phyloP scores from a whole-genome alignment of 2,888 invertebrate species.

The Argyresthia albistria region DNA sequence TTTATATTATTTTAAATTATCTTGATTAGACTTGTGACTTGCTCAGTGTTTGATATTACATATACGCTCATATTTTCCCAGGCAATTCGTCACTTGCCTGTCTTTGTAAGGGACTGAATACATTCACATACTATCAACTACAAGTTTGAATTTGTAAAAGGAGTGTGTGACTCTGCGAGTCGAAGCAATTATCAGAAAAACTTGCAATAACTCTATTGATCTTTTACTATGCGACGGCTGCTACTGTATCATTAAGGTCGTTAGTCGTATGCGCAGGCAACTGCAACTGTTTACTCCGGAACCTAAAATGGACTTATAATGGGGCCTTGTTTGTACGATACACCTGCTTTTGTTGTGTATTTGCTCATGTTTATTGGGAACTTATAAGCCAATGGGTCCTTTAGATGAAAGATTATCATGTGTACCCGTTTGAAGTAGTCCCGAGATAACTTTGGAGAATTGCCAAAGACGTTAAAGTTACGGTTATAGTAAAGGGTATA shows the following conservation, averaged over 20 bases:
- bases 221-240: not conserved
- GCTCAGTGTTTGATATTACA: too few species aligned
- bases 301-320: conserved; percentile 69
- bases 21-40: too few species aligned
- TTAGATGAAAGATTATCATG: conserved; percentile 4
- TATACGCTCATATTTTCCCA: too few species aligned
- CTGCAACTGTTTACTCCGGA: conserved; percentile 50
- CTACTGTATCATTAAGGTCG: not conserved
- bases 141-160: too few species aligned
- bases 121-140: too few species aligned
- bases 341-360: conserved; percentile 58
- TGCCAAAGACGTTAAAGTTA: conserved; percentile 8
- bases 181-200: not conserved
- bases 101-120: too few species aligned
- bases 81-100: too few species aligned
- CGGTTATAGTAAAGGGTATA: not conserved
- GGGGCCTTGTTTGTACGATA: conserved; percentile 59
- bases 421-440: too few species aligned
- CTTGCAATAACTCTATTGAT: not conserved
- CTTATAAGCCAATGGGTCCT: conserved; percentile 24
- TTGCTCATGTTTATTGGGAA: conserved; percentile 47
- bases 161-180: too few species aligned
- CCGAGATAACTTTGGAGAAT: too few species aligned
- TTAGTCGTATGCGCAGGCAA: conserved; percentile 16
- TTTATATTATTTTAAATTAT: too few species aligned